phyloP scores from a whole-genome alignment of 2,113 vertebrate species.

The Sapayoa aenigma region DNA sequence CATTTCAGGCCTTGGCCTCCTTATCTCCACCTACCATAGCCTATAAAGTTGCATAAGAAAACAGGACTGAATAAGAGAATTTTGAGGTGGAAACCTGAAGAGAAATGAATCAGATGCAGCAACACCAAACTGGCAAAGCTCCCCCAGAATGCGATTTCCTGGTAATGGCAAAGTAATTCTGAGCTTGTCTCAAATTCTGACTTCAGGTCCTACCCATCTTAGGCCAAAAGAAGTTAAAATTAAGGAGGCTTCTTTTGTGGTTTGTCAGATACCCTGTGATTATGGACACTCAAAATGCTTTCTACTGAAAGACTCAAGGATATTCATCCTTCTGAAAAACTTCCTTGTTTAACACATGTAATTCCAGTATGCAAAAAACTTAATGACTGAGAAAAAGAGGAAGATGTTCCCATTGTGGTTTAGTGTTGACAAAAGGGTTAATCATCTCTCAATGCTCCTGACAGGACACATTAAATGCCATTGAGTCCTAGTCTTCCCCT shows the following conservation, averaged over 20 bases:
- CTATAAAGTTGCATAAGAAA: conserved; percentile 48
- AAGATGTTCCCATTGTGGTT: conserved; percentile 12
- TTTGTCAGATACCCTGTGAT: conserved; percentile 47
- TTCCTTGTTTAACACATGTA: conserved; percentile 30
- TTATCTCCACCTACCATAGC: conserved; percentile 47
- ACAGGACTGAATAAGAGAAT: neutral
- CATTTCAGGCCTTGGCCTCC: conserved; percentile 43
- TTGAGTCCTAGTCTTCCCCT: neutral
- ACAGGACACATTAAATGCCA: neutral
- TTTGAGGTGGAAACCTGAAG: neutral
- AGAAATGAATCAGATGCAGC: neutral
- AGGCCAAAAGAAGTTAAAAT: conserved; percentile 48
- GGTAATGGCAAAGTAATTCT: neutral
- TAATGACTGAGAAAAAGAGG: conserved; percentile 57
- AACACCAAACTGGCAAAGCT: neutral
- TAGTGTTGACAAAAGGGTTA: conserved; percentile 31
- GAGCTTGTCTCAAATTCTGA: neutral
- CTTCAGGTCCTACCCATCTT: neutral
- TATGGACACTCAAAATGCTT: conserved; percentile 38
- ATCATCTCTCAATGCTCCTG: neutral
- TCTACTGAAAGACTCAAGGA: conserved; percentile 17
- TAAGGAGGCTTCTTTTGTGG: conserved; percentile 49
- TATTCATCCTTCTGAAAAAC: neutral
- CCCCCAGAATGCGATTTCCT: neutral
- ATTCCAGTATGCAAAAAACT: conserved; percentile 53